A percentile compares a stretch with the other conserved stretches of the same genome.
These are phyloP conservation scores for Tipula vernalis DNA, from an alignment of 2,888 invertebrate species.

Conservation along the genomic window DNA sequence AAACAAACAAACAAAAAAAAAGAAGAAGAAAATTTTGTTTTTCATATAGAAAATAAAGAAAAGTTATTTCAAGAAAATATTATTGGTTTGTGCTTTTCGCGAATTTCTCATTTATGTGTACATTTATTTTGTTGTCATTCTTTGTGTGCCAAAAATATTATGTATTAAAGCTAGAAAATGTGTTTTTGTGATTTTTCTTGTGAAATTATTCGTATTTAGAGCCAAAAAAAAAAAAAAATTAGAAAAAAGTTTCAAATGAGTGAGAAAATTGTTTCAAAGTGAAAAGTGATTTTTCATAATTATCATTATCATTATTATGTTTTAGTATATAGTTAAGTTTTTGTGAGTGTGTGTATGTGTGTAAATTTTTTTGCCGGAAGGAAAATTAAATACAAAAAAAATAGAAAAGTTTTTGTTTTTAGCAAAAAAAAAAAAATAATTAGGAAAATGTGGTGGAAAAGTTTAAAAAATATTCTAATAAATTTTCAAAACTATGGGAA, in stretches of 20 bases:
- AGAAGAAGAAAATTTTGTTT: neutral
- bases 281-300: neutral
- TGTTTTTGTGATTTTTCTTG: neutral
- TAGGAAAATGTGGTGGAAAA: neutral
- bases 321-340: neutral
- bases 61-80: neutral
- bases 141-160: neutral
- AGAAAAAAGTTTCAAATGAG: neutral
- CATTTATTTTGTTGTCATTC: neutral
- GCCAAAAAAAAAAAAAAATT: neutral
- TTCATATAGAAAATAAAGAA: neutral
- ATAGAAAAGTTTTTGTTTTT: neutral
- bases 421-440: neutral
- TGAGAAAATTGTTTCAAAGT: neutral
- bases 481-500: neutral
- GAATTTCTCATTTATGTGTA: neutral
- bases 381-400: neutral
- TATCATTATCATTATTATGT: neutral
- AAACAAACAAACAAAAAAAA: neutral
- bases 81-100: neutral
- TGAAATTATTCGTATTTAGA: neutral
- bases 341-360: neutral
- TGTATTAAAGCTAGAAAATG: neutral
- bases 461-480: neutral
- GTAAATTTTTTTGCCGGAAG: neutral